Evolutionary conservation across 2,797 vertebrate genomes (phyloP), one percentile per base, ranked within the genome.

Genomic region (Syngnathus rostellatus): DNA sequence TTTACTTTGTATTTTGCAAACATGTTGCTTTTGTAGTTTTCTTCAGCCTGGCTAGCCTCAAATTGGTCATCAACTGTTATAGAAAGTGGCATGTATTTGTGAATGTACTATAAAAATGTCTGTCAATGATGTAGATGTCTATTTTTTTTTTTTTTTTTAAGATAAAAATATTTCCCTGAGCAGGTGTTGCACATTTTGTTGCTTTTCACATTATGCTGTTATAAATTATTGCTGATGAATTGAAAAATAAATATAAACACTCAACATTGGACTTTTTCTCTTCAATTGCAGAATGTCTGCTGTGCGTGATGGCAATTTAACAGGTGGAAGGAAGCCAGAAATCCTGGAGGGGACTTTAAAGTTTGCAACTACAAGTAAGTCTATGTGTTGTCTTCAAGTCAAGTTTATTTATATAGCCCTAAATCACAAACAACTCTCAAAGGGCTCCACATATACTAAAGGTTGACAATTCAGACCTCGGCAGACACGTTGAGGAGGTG

Each of bases 81-180:
- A 81, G 88, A 79, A 89, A 89, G 87, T 89, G 94, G 93, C 93
- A 90, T 87, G 88, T 89, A 81, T 85, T 77, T 81, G 86, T 91
- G 88, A 94, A 94, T 94, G 94, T 90, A 93, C 92, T 93, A 92
- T 86, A 75, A 83, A 83, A 83, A 86, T 71, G 92, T 90, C 92
- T 91, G 93, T 94, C 94, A 93, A 93, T 97, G 97, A 96, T 94
- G 92, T 97, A 95, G 92, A 93, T 86, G 88, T 93, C 88, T 92
- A 79, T 92, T 91, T 85, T 89, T 84, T 89, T 73, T 74, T 66
- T 76, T 70, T 43, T 50, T 53, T 63, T 37, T 8, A 46, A 5
- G n/a, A n/a, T 14, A 45, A 45, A 51, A 93, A 89, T 86, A 91
- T 89, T 90, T 91, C 84, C 91, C 91, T 89, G 88, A 92, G 91